phyloP scores from a whole-genome alignment of 2,888 invertebrate species.

The Plagodis pulveraria region DNA sequence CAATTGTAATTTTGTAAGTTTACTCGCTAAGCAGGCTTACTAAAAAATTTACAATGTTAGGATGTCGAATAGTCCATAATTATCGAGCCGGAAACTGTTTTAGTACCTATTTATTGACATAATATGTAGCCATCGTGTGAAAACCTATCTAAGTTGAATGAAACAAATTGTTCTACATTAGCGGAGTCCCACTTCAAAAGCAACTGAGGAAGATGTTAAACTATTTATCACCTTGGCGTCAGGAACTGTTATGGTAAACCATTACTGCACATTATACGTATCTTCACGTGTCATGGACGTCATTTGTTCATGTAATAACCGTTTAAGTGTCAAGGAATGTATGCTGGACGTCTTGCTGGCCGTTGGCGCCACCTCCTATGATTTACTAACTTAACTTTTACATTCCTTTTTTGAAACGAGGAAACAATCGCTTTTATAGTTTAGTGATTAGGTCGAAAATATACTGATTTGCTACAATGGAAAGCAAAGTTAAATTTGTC shows the following conservation, averaged over 20 bases:
- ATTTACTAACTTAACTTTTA: slow-evolving; percentile 46
- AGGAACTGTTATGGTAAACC: slow-evolving; percentile 34
- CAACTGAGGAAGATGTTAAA: slow-evolving; percentile 28
- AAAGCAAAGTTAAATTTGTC: slow-evolving; percentile 37
- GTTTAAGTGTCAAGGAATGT: slow-evolving; percentile 51
- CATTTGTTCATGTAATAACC: slow-evolving; percentile 52
- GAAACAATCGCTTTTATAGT: slow-evolving; percentile 26
- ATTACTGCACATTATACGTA: slow-evolving; percentile 34
- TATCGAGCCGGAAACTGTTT: too few species aligned
- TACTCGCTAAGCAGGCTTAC: too few species aligned
- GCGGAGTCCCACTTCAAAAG: slow-evolving; percentile 5
- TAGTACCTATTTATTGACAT: background rate
- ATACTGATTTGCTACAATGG: background rate
- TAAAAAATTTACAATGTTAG: too few species aligned
- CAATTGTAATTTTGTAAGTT: too few species aligned
- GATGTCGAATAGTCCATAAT: too few species aligned
- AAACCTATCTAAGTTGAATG: slow-evolving; percentile 3
- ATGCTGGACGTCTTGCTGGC: slow-evolving; percentile 55
- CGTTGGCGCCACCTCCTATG: slow-evolving; percentile 68
- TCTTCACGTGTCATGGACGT: slow-evolving; percentile 47
- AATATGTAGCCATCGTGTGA: background rate
- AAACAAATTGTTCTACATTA: slow-evolving; percentile 13
- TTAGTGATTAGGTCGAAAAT: slow-evolving; percentile 26
- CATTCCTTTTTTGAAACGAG: slow-evolving; percentile 1
- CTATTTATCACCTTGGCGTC: slow-evolving; percentile 35